Base-by-base conservation (phyloP, 2,113 vertebrate genomes). In the Vireo altiloquus region DNA sequence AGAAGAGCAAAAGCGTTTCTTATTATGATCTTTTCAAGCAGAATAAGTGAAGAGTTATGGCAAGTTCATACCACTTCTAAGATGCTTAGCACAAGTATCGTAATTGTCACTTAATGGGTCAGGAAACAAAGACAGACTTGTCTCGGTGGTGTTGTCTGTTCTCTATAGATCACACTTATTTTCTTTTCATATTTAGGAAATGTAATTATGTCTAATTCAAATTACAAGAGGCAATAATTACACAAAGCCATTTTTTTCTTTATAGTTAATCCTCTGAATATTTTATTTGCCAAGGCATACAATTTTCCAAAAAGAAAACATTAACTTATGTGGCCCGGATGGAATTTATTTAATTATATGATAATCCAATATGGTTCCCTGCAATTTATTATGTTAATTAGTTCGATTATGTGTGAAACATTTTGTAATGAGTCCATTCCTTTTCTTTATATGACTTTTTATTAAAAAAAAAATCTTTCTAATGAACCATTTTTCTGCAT, bases 71-170 rank as follows among this genome's bases (percentile, higher is more conserved):
- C 94, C 95, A 95, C 96, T 97, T 97, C 94, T 92, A 69, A 95
- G 95, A 96, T 96, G 96, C 96, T 97, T 96, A 97, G 97, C 97
- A 96, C 78, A 84, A 97, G 96, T 95, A 89, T 95, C 68, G 11
- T 96, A 97, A 98, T 97, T 97, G 97, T 95, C 94, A 88, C 94
- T 96, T 97, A 97, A 97, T 95, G 95, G 96, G 97, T 95, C 96
- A 97, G 94, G 95, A 96, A 94, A 97, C 96, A 97, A 97, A 96
- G 97, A 97, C 92, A 97, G 95, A 96, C 97, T 96, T 97, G 96
- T 95, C 96, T 97, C 88, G 0, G 65, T 78, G 57, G 64, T 81
- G 79, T 78, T 96, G 95, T 92, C 91, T 96, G 87, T 89, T 96
- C 90, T 96, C 94, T 86, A 63, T 92, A 95, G 95, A 97, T 96